phyloP scores from a whole-genome alignment of 2,113 vertebrate genomes.

The Chaenocephalus aceratus region DNA sequence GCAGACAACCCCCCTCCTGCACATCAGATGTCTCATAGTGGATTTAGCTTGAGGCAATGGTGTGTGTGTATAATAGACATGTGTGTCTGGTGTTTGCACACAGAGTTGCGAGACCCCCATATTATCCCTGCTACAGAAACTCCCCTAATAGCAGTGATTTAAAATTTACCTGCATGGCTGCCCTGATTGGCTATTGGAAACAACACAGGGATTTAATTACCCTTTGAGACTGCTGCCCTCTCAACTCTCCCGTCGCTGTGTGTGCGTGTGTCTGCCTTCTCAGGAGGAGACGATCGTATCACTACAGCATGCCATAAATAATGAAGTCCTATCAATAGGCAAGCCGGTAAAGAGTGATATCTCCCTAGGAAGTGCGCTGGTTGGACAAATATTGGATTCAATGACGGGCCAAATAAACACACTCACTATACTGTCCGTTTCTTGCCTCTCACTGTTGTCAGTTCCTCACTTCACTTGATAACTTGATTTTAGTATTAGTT shows the following conservation, averaged over 20 bases:
- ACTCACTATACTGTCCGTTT: neutral
- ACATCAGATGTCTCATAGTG: conserved; percentile 69
- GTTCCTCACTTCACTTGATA: conserved; percentile 10
- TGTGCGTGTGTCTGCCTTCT: conserved; percentile 31
- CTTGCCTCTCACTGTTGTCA: neutral
- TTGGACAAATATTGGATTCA: conserved; percentile 41
- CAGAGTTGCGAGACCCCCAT: conserved; percentile 28
- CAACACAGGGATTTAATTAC: conserved; percentile 73
- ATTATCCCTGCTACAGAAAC: conserved; percentile 65
- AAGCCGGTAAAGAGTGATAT: conserved; percentile 22
- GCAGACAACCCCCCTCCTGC: conserved; percentile 63
- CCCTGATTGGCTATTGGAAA: conserved; percentile 71
- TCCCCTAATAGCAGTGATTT: conserved; percentile 67
- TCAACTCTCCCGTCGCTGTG: conserved; percentile 31
- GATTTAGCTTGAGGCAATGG: conserved; percentile 68
- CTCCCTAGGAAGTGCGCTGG: conserved; percentile 18
- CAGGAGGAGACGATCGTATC: conserved; percentile 29
- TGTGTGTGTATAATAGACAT: conserved; percentile 31
- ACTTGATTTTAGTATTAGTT: conserved; percentile 17
- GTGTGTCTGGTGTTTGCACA: conserved; percentile 26
- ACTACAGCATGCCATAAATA: conserved; percentile 54
- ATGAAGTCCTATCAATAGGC: conserved; percentile 39
- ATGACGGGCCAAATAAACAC: neutral
- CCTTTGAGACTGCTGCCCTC: conserved; percentile 55
- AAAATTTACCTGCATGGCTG: conserved; percentile 70